Evolutionary conservation across 2,888 invertebrate genomes (phyloP).

Genomic region (Chrysolina oricalcia): DNA sequence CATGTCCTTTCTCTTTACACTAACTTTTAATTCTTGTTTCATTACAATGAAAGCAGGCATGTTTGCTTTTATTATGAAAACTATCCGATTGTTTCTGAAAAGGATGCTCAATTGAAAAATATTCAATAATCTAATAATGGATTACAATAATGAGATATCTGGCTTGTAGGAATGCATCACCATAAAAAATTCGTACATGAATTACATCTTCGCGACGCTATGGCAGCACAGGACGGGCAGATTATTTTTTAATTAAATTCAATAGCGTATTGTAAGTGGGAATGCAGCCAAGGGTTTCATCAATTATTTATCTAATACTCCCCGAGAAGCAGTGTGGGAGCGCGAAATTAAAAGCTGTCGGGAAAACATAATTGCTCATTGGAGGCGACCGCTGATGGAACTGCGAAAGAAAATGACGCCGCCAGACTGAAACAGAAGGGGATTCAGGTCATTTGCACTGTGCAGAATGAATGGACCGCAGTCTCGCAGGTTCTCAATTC

Average conservation of each 20-base stretch:
- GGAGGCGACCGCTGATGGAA: slow-evolving; percentile 58
- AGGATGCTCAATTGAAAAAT: no score
- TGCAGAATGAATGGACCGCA: not conserved
- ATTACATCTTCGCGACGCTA: not conserved
- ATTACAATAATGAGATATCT: no score
- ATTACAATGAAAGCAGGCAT: no score
- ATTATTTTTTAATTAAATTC: slow-evolving; percentile 46
- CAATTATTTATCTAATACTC: slow-evolving; percentile 67
- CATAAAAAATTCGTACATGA: not conserved
- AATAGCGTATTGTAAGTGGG: slow-evolving; percentile 60
- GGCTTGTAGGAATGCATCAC: no score
- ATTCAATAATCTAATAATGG: no score
- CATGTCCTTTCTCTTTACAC: no score
- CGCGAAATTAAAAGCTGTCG: slow-evolving; percentile 68
- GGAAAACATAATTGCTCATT: slow-evolving; percentile 67
- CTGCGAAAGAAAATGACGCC: slow-evolving; percentile 46
- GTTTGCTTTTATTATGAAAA: no score
- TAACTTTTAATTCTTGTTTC: no score
- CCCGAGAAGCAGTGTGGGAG: slow-evolving; percentile 59
- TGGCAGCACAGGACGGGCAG: slow-evolving; percentile 13
- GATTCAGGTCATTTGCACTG: slow-evolving; percentile 1
- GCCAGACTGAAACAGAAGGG: slow-evolving; percentile 17
- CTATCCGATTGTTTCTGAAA: no score
- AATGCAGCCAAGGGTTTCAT: slow-evolving; percentile 65
- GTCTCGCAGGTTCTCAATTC: no score